These are phyloP conservation scores for Drymodes brunneopygia DNA, from an alignment of 2,113 vertebrate genomes.

Conservation along the genomic window DNA sequence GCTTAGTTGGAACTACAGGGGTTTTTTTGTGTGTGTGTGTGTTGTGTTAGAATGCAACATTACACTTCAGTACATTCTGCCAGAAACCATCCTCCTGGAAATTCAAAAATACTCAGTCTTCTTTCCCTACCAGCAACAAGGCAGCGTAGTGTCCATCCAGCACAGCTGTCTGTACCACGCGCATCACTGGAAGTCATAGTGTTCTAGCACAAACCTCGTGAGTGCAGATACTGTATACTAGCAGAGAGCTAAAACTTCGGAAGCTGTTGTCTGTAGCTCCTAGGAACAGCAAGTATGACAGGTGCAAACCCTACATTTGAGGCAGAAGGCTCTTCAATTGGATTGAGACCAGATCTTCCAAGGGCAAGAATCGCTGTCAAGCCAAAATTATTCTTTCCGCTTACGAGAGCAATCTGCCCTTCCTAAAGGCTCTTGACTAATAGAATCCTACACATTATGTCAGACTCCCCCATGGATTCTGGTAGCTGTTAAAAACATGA, in stretches of 20 bases:
- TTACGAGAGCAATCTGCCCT: constrained; percentile 29
- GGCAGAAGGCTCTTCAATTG: constrained; percentile 48
- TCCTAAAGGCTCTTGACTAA: constrained; percentile 55
- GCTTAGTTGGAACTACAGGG: constrained; percentile 28
- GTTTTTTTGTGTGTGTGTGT: background rate
- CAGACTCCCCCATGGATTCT: constrained; percentile 60
- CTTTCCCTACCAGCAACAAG: constrained; percentile 1
- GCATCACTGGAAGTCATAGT: constrained; percentile 40
- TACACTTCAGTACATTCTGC: background rate
- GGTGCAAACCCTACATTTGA: constrained; percentile 63
- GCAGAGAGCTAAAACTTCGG: constrained; percentile 48
- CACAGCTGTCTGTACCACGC: constrained; percentile 25
- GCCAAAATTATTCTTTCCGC: constrained; percentile 7
- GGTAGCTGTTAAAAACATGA: constrained; percentile 41
- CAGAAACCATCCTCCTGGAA: constrained; percentile 53
- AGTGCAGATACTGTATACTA: constrained; percentile 47
- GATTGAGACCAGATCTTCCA: constrained; percentile 36
- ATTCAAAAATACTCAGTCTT: background rate
- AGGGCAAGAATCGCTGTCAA: constrained; percentile 5
- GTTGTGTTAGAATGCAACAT: constrained; percentile 17
- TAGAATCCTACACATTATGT: constrained; percentile 60
- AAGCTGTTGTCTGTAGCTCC: constrained; percentile 59
- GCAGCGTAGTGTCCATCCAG: constrained; percentile 37
- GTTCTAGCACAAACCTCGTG: constrained; percentile 53
- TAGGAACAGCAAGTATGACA: constrained; percentile 56